Base-by-base conservation (phyloP, 2,888 invertebrate genomes). In the Epirrhoe alternata region DNA sequence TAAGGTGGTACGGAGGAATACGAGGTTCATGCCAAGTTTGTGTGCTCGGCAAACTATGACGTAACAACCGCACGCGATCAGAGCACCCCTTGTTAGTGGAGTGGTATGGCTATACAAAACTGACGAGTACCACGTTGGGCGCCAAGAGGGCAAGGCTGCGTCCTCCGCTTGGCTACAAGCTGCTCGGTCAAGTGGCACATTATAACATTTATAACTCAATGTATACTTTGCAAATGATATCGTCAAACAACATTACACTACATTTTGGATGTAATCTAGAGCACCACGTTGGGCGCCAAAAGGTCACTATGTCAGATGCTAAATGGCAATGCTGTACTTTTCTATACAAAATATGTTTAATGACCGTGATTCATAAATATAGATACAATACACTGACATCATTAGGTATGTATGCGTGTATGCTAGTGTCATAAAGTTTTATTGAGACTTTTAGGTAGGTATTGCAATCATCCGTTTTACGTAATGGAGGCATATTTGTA, bases 121-220 rank as follows among this genome's bases (percentile, higher is more conserved):
- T 57, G 61, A 14, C 30, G 45, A 54, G 75, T 66, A 74, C 81
- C 79, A 73, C 75, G 79, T 71, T 79, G 81, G 81, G 80, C 78
- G 85, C 83, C 83, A 83, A 80, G 76, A 78, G 82, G 80, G 75
- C 85, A 83, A 86, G 87, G 86, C 81, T 83, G 71, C 69, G 84
- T 83, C 84, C 86, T 84, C 78, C 75, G 63, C 30, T 33, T 58
- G 68, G 61, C 63, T 38, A 61, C 64, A 56, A 73, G 63, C 63
- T 61, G 64, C 64, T 63, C 70, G 66, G 57, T 71, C 73, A 75
- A 76, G 71, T 72, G 63, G 59, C 72, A 72, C 72, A 73, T 64
- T 71, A 72, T 71, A 71, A 74, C 70, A 70, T 59, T 64, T 71
- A 72, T 71, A 71, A 74, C 70, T 69, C 61, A 66, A 69, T 73